A percentile compares a stretch with the other conserved stretches of the same genome.
These are phyloP conservation scores for Neocrepidodera transversa DNA, from an alignment of 2,888 invertebrate genomes.

Conservation along the genomic window DNA sequence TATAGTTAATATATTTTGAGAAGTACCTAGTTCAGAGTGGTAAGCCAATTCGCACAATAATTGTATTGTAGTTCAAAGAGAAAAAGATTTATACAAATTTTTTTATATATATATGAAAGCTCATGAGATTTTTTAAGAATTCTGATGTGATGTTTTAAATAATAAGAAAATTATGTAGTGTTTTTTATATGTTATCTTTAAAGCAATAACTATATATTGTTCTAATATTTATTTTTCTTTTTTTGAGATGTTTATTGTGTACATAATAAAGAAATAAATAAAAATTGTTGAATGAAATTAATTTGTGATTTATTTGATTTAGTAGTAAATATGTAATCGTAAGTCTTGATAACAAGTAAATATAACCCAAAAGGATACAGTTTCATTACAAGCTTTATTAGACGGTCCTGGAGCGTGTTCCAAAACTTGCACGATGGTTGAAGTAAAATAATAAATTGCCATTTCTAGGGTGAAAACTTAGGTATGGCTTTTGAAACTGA, in stretches of 20 bases:
- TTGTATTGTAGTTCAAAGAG: background rate
- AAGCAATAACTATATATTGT: slow-evolving; percentile 20
- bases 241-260: slow-evolving; percentile 17
- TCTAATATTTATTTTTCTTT: slow-evolving; percentile 17
- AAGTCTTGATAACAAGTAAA: no score
- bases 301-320: no score
- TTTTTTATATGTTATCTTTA: background rate
- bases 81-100: slow-evolving; percentile 16
- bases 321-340: no score
- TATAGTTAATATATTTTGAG: background rate
- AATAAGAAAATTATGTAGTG: slow-evolving; percentile 12
- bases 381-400: no score
- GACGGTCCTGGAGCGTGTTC: no score
- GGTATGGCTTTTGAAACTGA: no score
- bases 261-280: slow-evolving; percentile 16
- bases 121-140: slow-evolving; percentile 13
- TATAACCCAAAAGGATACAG: no score
- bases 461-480: no score
- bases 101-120: slow-evolving; percentile 11
- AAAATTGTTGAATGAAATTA: slow-evolving; percentile 7
- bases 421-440: no score
- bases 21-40: background rate
- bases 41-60: slow-evolving; percentile 20
- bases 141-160: slow-evolving; percentile 19
- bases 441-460: no score